These are phyloP conservation scores for Gymnoscopelus braueri DNA, from an alignment of 2,797 vertebrate species.

Conservation along the genomic window DNA sequence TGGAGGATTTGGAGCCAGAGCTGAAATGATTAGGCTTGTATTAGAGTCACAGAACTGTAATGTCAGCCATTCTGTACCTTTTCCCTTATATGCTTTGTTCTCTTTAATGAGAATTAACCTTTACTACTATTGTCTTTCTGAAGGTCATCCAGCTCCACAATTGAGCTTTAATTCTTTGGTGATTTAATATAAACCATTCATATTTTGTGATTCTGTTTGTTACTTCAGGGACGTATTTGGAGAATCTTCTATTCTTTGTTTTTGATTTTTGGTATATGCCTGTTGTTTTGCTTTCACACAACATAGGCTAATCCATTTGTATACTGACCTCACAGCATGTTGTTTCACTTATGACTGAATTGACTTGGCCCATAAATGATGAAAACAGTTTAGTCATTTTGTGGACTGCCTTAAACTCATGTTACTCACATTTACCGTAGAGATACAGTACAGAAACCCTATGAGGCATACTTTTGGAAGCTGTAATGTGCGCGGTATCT, in stretches of 20 bases:
- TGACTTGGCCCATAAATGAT: neutral
- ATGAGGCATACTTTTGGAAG: neutral
- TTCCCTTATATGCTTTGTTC: conserved; percentile 4
- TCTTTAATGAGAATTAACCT: conserved; percentile 7
- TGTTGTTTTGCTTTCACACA: no score
- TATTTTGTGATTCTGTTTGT: neutral
- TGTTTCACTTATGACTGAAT: conserved; percentile 2
- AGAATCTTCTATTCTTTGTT: neutral
- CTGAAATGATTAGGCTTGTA: conserved; percentile 33
- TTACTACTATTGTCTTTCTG: neutral
- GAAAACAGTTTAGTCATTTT: neutral
- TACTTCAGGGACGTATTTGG: neutral
- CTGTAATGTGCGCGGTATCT: neutral
- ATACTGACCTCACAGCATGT: neutral
- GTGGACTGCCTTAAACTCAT: neutral
- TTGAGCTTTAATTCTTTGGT: neutral
- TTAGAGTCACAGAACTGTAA: conserved; percentile 18
- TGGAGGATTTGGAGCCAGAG: conserved; percentile 33
- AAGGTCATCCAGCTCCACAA: neutral
- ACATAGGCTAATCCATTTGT: neutral
- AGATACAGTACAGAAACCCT: neutral
- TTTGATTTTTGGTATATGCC: no score
- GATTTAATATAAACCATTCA: neutral
- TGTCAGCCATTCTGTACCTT: conserved; percentile 28
- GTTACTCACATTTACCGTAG: neutral